These are phyloP conservation scores for Anticlea derivata DNA, from an alignment of 2,888 invertebrate genomes.

Conservation along the genomic window DNA sequence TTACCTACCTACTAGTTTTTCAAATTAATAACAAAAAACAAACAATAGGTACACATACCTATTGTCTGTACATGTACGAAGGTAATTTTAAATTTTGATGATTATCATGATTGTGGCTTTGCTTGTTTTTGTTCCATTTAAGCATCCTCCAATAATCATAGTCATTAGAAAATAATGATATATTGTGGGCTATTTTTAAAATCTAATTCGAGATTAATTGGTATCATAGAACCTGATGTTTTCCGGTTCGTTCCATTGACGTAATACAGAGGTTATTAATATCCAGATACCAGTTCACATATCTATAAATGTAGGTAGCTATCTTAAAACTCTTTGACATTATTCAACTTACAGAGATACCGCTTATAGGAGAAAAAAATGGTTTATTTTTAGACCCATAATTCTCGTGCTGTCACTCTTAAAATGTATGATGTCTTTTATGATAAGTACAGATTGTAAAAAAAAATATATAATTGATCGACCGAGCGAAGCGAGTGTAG, in stretches of 20 bases:
- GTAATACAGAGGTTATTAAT: constrained; percentile 41
- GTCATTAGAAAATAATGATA: constrained; percentile 1
- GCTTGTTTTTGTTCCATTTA: too few species aligned
- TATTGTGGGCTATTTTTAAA: constrained; percentile 14
- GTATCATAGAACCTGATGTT: constrained; percentile 21
- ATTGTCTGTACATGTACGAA: too few species aligned
- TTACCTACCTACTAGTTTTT: too few species aligned
- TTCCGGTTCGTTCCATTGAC: constrained; percentile 44
- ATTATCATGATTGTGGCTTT: too few species aligned
- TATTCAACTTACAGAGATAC: constrained; percentile 33
- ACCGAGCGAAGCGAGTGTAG: too few species aligned
- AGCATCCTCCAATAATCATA: too few species aligned
- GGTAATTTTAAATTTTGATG: too few species aligned
- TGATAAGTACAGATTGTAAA: too few species aligned
- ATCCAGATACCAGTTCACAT: constrained; percentile 41
- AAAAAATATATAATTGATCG: too few species aligned
- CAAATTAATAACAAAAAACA: too few species aligned
- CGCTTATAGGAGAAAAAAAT: constrained; percentile 18
- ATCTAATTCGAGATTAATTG: constrained; percentile 14
- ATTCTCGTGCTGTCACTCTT: neutral
- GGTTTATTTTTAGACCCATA: constrained; percentile 13
- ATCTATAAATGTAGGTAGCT: constrained; percentile 22
- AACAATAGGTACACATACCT: too few species aligned
- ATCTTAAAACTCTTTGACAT: constrained; percentile 42
- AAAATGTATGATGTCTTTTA: too few species aligned